Evolutionary conservation across 2,113 vertebrate genomes (phyloP).

Genomic region (Cebus imitator): DNA sequence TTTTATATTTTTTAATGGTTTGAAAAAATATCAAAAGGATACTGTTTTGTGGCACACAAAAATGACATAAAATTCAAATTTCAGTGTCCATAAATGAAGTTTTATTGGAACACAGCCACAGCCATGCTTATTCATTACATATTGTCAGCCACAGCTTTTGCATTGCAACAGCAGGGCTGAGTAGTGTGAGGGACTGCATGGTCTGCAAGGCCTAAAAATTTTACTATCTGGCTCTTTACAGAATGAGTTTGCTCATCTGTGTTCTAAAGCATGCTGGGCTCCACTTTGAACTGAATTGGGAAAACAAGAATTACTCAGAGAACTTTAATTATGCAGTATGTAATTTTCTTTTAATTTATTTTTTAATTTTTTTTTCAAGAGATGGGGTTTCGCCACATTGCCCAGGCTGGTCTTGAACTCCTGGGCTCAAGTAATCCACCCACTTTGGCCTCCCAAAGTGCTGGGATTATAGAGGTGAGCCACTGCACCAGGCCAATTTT

Average conservation of each 20-base stretch:
- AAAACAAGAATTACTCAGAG: conserved; percentile 4
- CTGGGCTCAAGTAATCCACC: no score
- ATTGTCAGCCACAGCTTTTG: background rate
- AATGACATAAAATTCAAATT: background rate
- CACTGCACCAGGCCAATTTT: background rate
- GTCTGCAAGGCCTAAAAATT: background rate
- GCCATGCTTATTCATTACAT: background rate
- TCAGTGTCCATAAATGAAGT: background rate
- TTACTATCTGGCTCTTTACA: no score
- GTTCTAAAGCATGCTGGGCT: background rate
- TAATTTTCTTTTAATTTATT: background rate
- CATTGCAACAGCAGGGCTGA: background rate
- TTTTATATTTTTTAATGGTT: background rate
- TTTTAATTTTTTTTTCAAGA: no score
- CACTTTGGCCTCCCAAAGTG: no score
- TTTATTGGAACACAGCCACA: background rate
- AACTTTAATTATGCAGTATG: background rate
- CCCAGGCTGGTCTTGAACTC: no score
- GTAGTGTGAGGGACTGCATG: background rate
- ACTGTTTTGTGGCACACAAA: background rate
- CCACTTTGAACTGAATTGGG: background rate
- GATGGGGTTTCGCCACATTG: no score
- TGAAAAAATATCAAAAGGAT: background rate
- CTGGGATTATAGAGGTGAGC: no score
- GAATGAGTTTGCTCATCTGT: background rate